Evolutionary conservation across 2,888 invertebrate species (phyloP), one percentile per base, ranked within the genome.

Genomic region (Zhuqinia jingwanae): DNA sequence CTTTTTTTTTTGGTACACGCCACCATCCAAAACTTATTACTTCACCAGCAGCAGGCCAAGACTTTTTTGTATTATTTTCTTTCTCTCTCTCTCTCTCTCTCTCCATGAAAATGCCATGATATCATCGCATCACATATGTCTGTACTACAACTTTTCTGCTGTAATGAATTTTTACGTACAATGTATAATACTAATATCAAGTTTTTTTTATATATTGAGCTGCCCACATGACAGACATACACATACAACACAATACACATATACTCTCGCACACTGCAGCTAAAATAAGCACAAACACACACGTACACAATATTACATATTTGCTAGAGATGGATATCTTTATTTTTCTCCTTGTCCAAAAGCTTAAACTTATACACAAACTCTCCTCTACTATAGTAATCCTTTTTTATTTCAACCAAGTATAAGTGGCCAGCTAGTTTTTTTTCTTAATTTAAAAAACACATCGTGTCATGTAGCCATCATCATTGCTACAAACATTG

Each of bases 271-370:
- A n/a, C n/a, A 15, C 5, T 50, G 50, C n/a, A 50, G 5, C 50
- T 50, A 15, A 3, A 36, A 36, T 65, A 53, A 8, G 53, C 6
- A 53, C 17, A 53, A 17, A n/a, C 17, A 17, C 17, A 53, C 53
- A 17, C 25, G 25, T 58, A 56, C 25, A 20, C 10, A 22, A 58
- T 73, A 73, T 42, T 11, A 27, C 13, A n/a, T 45, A 77, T 77
- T 77, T 56, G 77, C 78, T 63, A 60, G 78, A 60, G 78, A 78
- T 78, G 78, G 42, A 60, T 78, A 78, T 78, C 78, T 42, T n/a
- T 47, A 47, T 60, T 56, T 36, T 22, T 63, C 27, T 63, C 30
- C 27, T 75, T 56, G n/a, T n/a, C 36, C 3, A 36, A 36, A 36
- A 36, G 36, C 45, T 70, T 70, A 45, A 45, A 22, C 20, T 42